Percentiles rank a stretch among this genome's conserved stretches.
These are phyloP conservation scores for Macrobrachium rosenbergii DNA, from an alignment of 1,140 invertebrate species.

Conservation along the genomic window DNA sequence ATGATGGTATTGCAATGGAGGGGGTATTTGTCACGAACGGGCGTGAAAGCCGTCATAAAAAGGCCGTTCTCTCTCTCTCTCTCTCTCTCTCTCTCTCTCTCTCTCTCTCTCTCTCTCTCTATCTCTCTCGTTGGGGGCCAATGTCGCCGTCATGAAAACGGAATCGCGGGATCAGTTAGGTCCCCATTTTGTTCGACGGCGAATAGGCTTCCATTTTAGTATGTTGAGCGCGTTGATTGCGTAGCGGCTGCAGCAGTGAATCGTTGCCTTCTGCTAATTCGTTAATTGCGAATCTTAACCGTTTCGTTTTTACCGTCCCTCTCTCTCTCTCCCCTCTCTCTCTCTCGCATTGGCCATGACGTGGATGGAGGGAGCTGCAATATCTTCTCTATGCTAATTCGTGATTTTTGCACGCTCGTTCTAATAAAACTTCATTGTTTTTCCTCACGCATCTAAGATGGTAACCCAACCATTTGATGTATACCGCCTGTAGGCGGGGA, in stretches of 20 bases:
- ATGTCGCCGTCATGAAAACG: not conserved
- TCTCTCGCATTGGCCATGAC: not conserved
- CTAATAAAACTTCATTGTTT: constrained; percentile 47
- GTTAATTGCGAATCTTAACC: constrained; percentile 33
- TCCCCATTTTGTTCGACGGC: constrained; percentile 62
- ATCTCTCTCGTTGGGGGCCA: no score
- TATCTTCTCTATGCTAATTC: not conserved
- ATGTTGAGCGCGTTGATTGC: constrained; percentile 56
- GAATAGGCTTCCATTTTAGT: constrained; percentile 61
- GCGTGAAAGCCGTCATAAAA: no score
- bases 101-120: no score
- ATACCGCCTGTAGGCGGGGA: constrained; percentile 53
- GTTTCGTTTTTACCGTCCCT: not conserved
- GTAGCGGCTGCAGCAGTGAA: not conserved
- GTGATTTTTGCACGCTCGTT: not conserved
- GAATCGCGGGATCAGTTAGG: constrained; percentile 29
- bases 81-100: no score
- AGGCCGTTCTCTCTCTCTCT: no score
- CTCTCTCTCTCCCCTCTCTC: not conserved
- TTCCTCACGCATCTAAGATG: constrained; percentile 48
- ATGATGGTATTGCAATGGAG: no score
- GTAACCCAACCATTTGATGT: constrained; percentile 58
- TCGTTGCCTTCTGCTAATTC: constrained; percentile 34
- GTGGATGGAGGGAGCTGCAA: no score
- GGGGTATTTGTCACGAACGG: no score